Evolutionary conservation across 1,140 invertebrate species (phyloP), one percentile per base, ranked within the genome.

Genomic region (Coptotermes formosanus): DNA sequence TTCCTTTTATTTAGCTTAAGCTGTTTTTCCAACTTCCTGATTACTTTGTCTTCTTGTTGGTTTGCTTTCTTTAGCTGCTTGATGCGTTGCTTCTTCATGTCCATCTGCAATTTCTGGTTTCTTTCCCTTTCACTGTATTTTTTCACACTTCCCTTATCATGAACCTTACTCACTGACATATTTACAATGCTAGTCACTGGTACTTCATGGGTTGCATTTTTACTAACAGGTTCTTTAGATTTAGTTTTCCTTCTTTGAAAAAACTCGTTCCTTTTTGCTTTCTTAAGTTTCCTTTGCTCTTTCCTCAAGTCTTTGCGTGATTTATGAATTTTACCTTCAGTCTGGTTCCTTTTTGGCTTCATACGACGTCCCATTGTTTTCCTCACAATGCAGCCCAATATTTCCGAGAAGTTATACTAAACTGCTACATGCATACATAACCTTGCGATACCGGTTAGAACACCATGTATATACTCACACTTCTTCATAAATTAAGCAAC

Each of bases 21-120:
- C 89, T 96, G 94, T 90, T 98, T 98, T 89, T 97, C 96, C 86
- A 98, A 90, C 89, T 94, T 94, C 88, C 94, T 95, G 25, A 98
- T 97, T 82, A 94, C 92, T 88, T 92, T 93, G 86, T 98, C 97
- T 91, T 98, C 97, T 32, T 94, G 92, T 82, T 94, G 91, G 91
- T 97, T 97, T 0, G 94, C 96, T 88, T 95, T 89, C 25, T 93
- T 87, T 23, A 97, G 89, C 88, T 94, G 93, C 88, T 93, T 92
- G 85, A 92, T 93, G 87, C 95, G 91, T 87, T 93, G 90, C 86
- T 93, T 93, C 87, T 92, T 90, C 89, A 93, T 93, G 88, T 93
- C 90, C 86, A 91, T 92, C 87, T 93, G 86, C 55, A 94, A 88
- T 89, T 92, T 92, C 83, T 91, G 85, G 82, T 44, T 82, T 82